phyloP scores from a whole-genome alignment of 1,140 invertebrate species.

The Drosophila saltans region DNA sequence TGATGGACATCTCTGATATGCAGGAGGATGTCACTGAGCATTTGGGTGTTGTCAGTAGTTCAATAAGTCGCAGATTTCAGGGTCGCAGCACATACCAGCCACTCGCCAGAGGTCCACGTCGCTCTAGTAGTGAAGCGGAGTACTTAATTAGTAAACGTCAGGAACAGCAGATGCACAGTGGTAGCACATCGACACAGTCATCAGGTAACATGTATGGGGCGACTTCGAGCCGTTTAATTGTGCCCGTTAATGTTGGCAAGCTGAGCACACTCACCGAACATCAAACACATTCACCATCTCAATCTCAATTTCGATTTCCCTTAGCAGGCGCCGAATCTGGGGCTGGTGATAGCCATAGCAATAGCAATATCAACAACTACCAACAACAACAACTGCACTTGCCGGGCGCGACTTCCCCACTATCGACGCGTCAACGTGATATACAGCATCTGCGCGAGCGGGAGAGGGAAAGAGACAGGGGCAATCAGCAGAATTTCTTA shows the following conservation, averaged over 20 bases:
- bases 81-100: constrained; percentile 89
- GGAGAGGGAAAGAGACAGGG: constrained; percentile 32
- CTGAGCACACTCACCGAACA: constrained; percentile 56
- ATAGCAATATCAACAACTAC: constrained; percentile 73
- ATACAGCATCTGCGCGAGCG: constrained; percentile 65
- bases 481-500: constrained; percentile 62
- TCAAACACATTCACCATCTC: constrained; percentile 40
- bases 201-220: constrained; percentile 75
- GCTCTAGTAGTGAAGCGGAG: constrained; percentile 76
- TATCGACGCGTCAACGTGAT: constrained; percentile 61
- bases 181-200: constrained; percentile 43
- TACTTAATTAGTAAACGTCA: constrained; percentile 76
- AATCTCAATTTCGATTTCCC: constrained; percentile 77
- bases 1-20: constrained; percentile 98
- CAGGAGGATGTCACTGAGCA: constrained; percentile 96
- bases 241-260: constrained; percentile 64
- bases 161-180: constrained; percentile 42
- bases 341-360: constrained; percentile 42
- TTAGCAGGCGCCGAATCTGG: constrained; percentile 62
- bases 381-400: constrained; percentile 75
- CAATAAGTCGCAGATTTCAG: constrained; percentile 88
- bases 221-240: constrained; percentile 59
- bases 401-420: constrained; percentile 45
- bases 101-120: constrained; percentile 86
- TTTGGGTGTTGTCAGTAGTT: constrained; percentile 92